These are phyloP conservation scores for Lacerta bilineata DNA, from an alignment of 2,797 vertebrate species.

Conservation along the genomic window DNA sequence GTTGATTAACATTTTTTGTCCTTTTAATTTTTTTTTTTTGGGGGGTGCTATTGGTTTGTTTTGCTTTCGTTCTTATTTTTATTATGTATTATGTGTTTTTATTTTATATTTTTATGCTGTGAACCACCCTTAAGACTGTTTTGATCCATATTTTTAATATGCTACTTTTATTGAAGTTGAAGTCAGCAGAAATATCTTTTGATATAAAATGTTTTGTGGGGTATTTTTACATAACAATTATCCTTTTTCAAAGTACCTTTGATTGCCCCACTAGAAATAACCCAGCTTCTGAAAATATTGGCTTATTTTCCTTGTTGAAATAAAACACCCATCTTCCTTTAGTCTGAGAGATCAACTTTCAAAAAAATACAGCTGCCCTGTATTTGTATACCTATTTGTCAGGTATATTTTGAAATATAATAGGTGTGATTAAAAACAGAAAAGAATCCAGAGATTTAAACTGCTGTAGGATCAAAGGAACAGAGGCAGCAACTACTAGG, in stretches of 20 bases:
- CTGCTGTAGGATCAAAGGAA: slow-evolving; percentile 32
- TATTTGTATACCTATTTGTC: slow-evolving; percentile 14
- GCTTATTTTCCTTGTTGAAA: slow-evolving; percentile 32
- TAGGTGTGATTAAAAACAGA: not conserved
- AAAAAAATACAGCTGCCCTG: slow-evolving; percentile 31
- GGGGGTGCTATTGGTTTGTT: too few relatives aligned
- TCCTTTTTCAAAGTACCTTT: slow-evolving; percentile 10
- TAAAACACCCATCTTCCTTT: slow-evolving; percentile 37
- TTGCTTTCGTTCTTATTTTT: too few relatives aligned
- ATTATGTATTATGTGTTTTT: too few relatives aligned
- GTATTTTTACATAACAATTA: slow-evolving; percentile 19
- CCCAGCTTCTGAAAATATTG: slow-evolving; percentile 45
- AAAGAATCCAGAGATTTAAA: slow-evolving; percentile 40
- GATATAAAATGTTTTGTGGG: not conserved
- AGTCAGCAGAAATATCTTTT: not conserved
- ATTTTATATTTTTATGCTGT: too few relatives aligned
- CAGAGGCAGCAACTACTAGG: slow-evolving; percentile 53
- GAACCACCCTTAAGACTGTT: not conserved
- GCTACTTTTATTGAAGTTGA: slow-evolving; percentile 25
- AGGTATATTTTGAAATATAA: slow-evolving; percentile 40
- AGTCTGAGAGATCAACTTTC: slow-evolving; percentile 16
- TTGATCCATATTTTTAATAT: not conserved
- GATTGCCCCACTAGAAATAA: slow-evolving; percentile 17
- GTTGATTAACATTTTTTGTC: too few relatives aligned
- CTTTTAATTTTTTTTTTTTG: too few relatives aligned